Evolutionary conservation across 2,888 invertebrate species (phyloP).

Genomic region (Dugesia japonica): DNA sequence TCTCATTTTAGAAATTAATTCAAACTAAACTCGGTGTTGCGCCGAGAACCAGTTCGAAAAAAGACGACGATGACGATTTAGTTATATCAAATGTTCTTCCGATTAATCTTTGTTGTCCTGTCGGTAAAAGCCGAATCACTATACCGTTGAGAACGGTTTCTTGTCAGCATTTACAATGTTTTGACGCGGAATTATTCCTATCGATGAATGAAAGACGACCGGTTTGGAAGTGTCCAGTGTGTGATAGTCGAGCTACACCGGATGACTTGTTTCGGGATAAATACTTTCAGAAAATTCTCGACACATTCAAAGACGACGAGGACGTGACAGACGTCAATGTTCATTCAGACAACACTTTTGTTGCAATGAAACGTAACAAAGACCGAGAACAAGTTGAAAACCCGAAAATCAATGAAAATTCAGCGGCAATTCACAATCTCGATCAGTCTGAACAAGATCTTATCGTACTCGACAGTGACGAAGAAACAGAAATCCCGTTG

Average conservation of each 20-base stretch:
- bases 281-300: slow-evolving; percentile 47
- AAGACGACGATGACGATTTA: background rate
- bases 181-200: slow-evolving; percentile 79
- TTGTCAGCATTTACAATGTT: slow-evolving; percentile 92
- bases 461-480: background rate
- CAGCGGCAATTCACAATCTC: background rate
- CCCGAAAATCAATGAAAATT: background rate
- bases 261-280: slow-evolving; percentile 82
- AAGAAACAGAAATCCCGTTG: background rate
- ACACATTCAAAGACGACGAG: background rate
- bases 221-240: slow-evolving; percentile 94
- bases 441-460: background rate
- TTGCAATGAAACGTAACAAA: background rate
- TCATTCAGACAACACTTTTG: background rate
- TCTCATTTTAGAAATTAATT: background rate
- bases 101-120: background rate
- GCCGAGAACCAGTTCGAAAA: background rate
- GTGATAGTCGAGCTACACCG: slow-evolving; percentile 75
- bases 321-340: background rate
- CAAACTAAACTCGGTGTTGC: background rate
- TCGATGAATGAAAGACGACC: slow-evolving; percentile 97
- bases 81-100: background rate
- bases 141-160: slow-evolving; percentile 71
- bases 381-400: background rate
- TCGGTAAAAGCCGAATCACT: slow-evolving; percentile 54